These are phyloP conservation scores for Gryllus longicercus DNA, from an alignment of 2,888 invertebrate genomes.

Conservation along the genomic window DNA sequence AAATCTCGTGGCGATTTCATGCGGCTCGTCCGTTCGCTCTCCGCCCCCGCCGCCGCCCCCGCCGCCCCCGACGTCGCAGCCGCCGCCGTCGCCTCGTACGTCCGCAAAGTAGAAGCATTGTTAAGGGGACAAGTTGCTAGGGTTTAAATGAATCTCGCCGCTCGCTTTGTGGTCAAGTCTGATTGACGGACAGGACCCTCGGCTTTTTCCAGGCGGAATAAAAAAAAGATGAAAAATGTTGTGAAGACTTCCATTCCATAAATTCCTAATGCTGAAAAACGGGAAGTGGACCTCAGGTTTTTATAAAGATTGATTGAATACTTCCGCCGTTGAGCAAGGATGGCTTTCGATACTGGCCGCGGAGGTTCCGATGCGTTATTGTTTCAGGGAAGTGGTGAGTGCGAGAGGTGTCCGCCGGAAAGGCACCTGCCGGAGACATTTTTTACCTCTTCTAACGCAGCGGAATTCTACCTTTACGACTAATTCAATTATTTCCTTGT, in stretches of 20 bases:
- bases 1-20: too few relatives aligned
- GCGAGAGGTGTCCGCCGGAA: background rate
- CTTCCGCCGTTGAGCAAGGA: background rate
- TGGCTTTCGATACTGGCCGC: background rate
- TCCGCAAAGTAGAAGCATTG: background rate
- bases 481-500: too few relatives aligned
- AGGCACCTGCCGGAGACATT: too few relatives aligned
- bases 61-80: background rate
- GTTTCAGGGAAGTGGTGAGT: background rate
- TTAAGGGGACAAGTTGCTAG: background rate
- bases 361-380: background rate
- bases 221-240: conserved; percentile 11
- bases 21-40: too few relatives aligned
- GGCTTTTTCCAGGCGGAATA: background rate
- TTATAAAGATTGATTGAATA: conserved; percentile 17
- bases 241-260: conserved; percentile 17
- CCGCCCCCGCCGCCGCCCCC: too few relatives aligned
- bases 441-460: too few relatives aligned
- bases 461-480: too few relatives aligned
- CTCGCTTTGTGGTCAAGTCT: background rate
- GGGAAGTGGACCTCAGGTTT: conserved; percentile 11
- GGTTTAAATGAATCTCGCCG: background rate
- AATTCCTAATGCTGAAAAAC: conserved; percentile 17
- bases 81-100: background rate
- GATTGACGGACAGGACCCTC: conserved; percentile 5